Evolutionary conservation across 2,888 invertebrate genomes (phyloP).

Genomic region (Choristoneura rosaceana): DNA sequence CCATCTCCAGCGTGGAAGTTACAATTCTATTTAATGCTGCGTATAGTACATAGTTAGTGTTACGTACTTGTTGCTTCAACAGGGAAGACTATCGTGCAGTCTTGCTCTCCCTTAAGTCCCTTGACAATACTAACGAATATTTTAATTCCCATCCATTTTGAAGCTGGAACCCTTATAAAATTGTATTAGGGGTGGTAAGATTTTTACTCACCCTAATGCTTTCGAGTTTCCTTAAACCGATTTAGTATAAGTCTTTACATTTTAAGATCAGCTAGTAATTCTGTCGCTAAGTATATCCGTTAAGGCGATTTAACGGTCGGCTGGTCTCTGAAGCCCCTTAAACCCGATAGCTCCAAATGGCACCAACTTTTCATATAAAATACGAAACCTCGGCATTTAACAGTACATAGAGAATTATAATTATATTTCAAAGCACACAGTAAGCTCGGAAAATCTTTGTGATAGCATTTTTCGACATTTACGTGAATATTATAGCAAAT

Average conservation of each 20-base stretch:
- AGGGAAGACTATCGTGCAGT: no score
- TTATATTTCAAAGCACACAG: slow-evolving; percentile 23
- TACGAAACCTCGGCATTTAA: slow-evolving; percentile 8
- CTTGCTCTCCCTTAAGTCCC: no score
- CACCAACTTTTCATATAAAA: neutral
- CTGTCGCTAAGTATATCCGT: slow-evolving; percentile 38
- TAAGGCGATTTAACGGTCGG: slow-evolving; percentile 33
- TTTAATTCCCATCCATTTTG: neutral
- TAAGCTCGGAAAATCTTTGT: slow-evolving; percentile 6
- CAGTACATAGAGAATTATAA: slow-evolving; percentile 10
- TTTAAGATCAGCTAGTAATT: slow-evolving; percentile 41
- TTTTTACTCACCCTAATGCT: slow-evolving; percentile 29
- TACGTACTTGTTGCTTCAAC: no score
- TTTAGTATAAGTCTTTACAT: slow-evolving; percentile 37
- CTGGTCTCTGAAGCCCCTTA: slow-evolving; percentile 15
- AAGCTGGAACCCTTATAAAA: slow-evolving; percentile 4
- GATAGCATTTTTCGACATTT: slow-evolving; percentile 20
- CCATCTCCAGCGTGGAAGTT: no score
- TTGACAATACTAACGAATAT: neutral
- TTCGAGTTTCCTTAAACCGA: slow-evolving; percentile 30
- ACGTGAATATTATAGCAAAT: neutral
- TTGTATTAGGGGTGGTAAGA: slow-evolving; percentile 3
- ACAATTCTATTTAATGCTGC: no score
- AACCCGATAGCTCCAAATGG: slow-evolving; percentile 12
- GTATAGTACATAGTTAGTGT: no score